These are phyloP conservation scores for Pristionchus mayeri DNA, from an alignment of 2,888 invertebrate genomes.

Conservation along the genomic window DNA sequence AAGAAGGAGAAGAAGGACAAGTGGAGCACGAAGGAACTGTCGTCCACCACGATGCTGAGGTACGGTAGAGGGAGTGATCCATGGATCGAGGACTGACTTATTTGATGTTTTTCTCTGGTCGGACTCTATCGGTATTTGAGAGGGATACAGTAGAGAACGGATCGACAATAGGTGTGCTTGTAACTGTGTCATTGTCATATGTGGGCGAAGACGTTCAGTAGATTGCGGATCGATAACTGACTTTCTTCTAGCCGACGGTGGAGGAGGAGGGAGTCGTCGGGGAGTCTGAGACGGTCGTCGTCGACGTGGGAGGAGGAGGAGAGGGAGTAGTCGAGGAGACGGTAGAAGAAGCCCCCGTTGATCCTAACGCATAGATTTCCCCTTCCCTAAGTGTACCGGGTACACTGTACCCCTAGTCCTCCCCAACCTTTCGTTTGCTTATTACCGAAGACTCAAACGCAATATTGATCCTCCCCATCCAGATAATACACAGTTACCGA, in stretches of 20 bases:
- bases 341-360: slow-evolving; percentile 11
- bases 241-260: neutral
- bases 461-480: too few species aligned
- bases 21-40: too few species aligned
- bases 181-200: too few species aligned
- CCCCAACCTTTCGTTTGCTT: neutral
- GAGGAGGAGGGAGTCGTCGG: neutral
- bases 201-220: too few species aligned
- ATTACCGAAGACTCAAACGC: too few species aligned
- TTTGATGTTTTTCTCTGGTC: too few species aligned
- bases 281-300: slow-evolving; percentile 46
- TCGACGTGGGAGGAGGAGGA: slow-evolving; percentile 22
- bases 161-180: neutral
- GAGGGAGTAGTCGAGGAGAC: slow-evolving; percentile 46
- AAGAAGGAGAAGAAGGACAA: slow-evolving; percentile 38
- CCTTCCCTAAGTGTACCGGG: too few species aligned
- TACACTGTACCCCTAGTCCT: too few species aligned
- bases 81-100: neutral
- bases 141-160: neutral
- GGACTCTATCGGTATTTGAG: too few species aligned
- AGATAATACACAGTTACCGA: too few species aligned
- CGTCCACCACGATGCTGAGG: slow-evolving; percentile 14
- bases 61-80: neutral
- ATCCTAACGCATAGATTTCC: neutral
- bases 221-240: neutral